phyloP scores from a whole-genome alignment of 2,888 invertebrate species.

The Lepeophtheirus nordmannii region DNA sequence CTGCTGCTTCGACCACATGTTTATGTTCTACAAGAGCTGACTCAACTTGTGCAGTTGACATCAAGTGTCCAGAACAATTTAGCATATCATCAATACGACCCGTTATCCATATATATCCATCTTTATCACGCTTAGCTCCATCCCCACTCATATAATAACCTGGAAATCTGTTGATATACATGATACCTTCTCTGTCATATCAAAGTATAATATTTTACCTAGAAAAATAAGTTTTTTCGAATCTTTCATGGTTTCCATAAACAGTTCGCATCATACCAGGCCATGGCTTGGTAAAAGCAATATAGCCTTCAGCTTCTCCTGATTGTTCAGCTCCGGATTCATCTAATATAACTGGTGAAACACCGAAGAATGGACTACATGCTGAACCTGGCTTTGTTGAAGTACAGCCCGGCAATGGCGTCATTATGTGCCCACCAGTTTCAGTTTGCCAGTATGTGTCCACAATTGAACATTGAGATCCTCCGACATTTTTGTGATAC shows the following conservation, averaged over 20 bases:
- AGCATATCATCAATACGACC: constrained; percentile 96
- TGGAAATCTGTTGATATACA: constrained; percentile 11
- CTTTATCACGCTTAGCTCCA: constrained; percentile 33
- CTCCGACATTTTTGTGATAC: constrained; percentile 51
- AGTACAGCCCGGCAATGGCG: constrained; percentile 85
- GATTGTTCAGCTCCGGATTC: constrained; percentile 69
- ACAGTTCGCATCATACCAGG: constrained; percentile 94
- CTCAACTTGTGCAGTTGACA: constrained; percentile 80
- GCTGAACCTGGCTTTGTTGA: constrained; percentile 72
- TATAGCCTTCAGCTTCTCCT: constrained; percentile 80
- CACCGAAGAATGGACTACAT: constrained; percentile 95
- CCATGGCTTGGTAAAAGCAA: constrained; percentile 90
- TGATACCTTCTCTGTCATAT: not conserved
- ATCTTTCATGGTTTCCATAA: constrained; percentile 62
- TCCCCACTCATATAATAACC: constrained; percentile 24
- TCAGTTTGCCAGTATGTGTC: constrained; percentile 99
- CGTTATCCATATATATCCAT: constrained; percentile 91
- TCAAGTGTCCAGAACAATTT: constrained; percentile 92
- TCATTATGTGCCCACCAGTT: constrained; percentile 92
- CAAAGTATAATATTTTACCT: not conserved
- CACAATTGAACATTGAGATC: constrained; percentile 54
- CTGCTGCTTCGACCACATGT: constrained; percentile 79
- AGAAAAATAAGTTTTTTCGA: constrained; percentile 25
- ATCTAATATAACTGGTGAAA: constrained; percentile 68
- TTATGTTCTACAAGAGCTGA: constrained; percentile 38